phyloP scores from a whole-genome alignment of 2,888 invertebrate species.

The Pherbina coryleti region DNA sequence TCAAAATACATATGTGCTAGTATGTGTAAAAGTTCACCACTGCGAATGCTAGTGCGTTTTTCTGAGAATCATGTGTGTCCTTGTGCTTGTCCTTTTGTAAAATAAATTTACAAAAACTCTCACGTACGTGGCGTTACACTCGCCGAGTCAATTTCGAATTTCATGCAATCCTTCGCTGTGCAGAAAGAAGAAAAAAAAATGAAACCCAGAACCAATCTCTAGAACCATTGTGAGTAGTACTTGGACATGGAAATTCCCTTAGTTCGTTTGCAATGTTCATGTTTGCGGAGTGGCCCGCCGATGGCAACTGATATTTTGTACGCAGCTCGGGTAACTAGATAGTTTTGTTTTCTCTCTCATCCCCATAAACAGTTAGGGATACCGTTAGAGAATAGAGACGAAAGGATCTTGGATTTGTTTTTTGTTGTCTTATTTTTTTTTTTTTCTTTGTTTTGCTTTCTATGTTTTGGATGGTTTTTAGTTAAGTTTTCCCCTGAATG shows the following conservation, averaged over 20 bases:
- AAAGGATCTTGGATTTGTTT: too few relatives aligned
- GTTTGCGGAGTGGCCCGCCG: conserved; percentile 20
- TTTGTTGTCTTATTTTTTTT: too few relatives aligned
- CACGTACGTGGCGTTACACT: conserved; percentile 39
- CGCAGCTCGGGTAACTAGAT: conserved; percentile 21
- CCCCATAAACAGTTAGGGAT: too few relatives aligned
- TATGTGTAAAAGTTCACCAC: neutral
- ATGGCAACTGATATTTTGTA: conserved; percentile 30
- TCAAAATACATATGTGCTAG: neutral
- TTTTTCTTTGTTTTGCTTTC: too few relatives aligned
- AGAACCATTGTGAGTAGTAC: neutral
- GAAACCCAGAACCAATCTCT: neutral
- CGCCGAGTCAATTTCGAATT: conserved; percentile 15
- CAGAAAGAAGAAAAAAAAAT: neutral
- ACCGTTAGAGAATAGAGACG: too few relatives aligned
- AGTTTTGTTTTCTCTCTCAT: neutral
- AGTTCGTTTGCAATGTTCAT: conserved; percentile 13
- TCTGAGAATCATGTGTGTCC: neutral
- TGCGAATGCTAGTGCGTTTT: neutral
- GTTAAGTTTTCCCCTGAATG: neutral
- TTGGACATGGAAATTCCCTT: neutral
- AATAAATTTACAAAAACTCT: conserved; percentile 35
- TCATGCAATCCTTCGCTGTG: neutral
- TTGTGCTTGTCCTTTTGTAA: neutral
- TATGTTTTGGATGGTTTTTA: neutral